Evolutionary conservation across 2,797 vertebrate genomes (phyloP), one percentile per base, ranked within the genome.

Genomic region (Sebastes melanostomus): DNA sequence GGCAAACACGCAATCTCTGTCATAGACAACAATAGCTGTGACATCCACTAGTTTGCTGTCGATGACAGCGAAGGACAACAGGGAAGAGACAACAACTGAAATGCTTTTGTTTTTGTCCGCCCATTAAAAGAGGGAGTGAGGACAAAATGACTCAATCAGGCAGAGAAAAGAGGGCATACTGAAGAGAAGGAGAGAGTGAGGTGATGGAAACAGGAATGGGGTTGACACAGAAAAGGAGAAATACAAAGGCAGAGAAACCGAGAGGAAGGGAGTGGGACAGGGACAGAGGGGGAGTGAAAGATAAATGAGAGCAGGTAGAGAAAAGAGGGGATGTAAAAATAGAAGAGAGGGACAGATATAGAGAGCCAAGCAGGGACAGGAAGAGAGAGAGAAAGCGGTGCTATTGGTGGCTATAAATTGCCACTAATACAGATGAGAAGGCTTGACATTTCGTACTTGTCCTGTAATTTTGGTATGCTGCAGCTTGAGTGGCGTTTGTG

Each of bases 381-480:
- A 83, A 80, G 81, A 81, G 81, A 83, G 80, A 80, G 78, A 88
- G 88, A 90, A 89, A 89, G 90, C 91, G 62, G 81, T 85, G 85
- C 87, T 90, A 94, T 94, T 94, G 92, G 94, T 93, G 76, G 93
- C 91, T 96, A 95, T 95, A 95, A 95, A 96, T 94, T 91, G 89
- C 86, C 87, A 84, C 92, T 93, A 94, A 91, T 92, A 93, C 89
- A 92, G 91, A 94, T 90, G 93, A 92, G 92, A 93, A 93, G 90
- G 89, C 86, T 90, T 94, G 94, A 92, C 91, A 94, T 94, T 93
- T 93, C 63, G 78, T 92, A 91, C 93, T 92, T 89, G 92, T 94
- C 92, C 93, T 92, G 87, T 94, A 88, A 94, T 95, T 93, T 93
- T 86, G 89, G 78, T 89, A 88, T 82, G 89, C 91, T 83, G 89